Conservation (phyloP, 2,888 invertebrate species). For the Microchrysa polita region DNA sequence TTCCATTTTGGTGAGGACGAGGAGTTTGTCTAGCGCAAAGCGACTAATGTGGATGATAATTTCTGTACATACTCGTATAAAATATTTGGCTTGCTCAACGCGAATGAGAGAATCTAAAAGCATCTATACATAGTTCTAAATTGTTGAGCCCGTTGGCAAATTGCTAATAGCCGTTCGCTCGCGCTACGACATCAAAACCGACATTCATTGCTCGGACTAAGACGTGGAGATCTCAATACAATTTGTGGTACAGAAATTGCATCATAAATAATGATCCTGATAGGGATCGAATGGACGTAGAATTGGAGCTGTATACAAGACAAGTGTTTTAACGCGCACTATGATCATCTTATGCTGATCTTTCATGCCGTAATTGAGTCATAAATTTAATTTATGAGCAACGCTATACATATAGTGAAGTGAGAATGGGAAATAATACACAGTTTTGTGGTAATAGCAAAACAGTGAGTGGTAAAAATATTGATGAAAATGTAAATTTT, state of each 20-base stretch:
- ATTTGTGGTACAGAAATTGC: constrained; percentile 43
- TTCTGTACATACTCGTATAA: too few relatives aligned
- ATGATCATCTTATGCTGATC: constrained; percentile 44
- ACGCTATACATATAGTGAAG: background rate
- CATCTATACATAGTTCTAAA: constrained; percentile 43
- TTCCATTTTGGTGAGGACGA: background rate
- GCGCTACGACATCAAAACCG: constrained; percentile 24
- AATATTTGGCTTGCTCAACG: too few relatives aligned
- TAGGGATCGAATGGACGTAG: constrained; percentile 22
- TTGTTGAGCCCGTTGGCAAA: constrained; percentile 47
- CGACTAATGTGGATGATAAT: background rate
- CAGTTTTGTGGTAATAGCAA: background rate
- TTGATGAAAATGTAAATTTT: background rate
- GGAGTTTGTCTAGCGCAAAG: background rate
- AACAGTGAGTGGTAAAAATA: background rate
- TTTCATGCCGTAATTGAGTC: constrained; percentile 45
- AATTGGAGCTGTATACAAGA: constrained; percentile 1
- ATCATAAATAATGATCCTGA: constrained; percentile 36
- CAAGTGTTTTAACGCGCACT: constrained; percentile 40
- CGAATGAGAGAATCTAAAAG: constrained; percentile 30
- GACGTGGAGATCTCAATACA: constrained; percentile 23
- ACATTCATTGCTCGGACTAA: background rate
- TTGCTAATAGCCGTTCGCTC: constrained; percentile 45
- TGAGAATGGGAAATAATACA: background rate
- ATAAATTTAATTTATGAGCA: constrained; percentile 41